A percentile compares a stretch with the other conserved stretches of the same genome.
Evolutionary conservation across 2,797 vertebrate genomes (phyloP).

Genomic region (Sphenodon punctatus): DNA sequence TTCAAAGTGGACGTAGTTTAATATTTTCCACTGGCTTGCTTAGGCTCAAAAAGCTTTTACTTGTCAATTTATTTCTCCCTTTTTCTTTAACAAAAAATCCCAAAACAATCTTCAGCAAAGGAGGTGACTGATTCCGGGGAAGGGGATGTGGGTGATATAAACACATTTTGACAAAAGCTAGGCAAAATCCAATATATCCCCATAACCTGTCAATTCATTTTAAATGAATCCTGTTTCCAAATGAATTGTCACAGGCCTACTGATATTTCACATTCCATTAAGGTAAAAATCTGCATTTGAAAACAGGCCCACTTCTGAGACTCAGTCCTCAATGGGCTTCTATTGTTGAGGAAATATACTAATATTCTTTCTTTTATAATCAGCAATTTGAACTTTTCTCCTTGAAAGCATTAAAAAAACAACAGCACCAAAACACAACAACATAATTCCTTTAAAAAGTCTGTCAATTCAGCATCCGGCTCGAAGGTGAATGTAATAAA

Average conservation of each 20-base stretch:
- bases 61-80: neutral
- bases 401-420: neutral
- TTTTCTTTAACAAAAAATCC: neutral
- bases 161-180: neutral
- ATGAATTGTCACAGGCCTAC: neutral
- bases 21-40: constrained; percentile 24
- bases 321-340: neutral
- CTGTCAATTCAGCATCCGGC: neutral
- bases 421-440: neutral
- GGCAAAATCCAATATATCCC: neutral
- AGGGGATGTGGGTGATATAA: neutral
- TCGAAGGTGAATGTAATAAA: neutral
- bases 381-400: neutral
- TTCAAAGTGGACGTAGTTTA: constrained; percentile 10
- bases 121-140: neutral
- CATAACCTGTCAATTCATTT: neutral
- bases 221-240: neutral
- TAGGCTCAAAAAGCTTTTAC: neutral
- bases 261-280: neutral
- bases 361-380: neutral
- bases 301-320: neutral
- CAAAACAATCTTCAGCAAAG: neutral
- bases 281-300: neutral
- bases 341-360: neutral
- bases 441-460: neutral